Evolutionary conservation across 2,888 invertebrate genomes (phyloP).

Genomic region (Frankliniella intonsa): DNA sequence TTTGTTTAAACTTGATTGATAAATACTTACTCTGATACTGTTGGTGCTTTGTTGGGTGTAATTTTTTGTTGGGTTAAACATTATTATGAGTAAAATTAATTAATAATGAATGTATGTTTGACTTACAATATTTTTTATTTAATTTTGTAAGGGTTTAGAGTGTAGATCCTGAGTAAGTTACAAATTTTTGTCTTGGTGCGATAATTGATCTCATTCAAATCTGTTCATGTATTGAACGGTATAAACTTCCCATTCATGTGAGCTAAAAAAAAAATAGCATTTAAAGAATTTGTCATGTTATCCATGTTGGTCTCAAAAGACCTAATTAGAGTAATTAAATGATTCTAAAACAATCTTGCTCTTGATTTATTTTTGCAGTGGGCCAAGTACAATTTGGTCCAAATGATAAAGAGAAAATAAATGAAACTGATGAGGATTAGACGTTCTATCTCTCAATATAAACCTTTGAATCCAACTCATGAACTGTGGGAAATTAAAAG

Average conservation of each 20-base stretch:
- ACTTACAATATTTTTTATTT: neutral
- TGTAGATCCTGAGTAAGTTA: neutral
- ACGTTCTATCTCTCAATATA: neutral
- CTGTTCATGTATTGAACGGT: neutral
- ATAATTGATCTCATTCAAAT: constrained; percentile 1
- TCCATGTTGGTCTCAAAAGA: neutral
- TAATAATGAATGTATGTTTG: neutral
- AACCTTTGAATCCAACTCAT: too few species aligned
- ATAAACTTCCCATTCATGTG: neutral
- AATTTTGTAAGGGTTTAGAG: neutral
- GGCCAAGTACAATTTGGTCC: neutral
- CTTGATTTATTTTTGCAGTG: neutral
- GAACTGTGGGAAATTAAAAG: too few species aligned
- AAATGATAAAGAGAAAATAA: neutral
- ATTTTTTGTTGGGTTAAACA: neutral
- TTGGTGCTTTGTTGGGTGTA: neutral
- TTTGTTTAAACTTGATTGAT: neutral
- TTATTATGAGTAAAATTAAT: neutral
- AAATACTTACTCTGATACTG: neutral
- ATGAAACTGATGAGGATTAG: neutral
- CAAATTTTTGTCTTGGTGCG: neutral
- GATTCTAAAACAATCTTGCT: neutral
- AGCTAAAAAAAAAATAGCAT: neutral
- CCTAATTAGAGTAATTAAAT: neutral
- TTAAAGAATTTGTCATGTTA: neutral